Evolutionary conservation across 2,888 invertebrate species (phyloP), one percentile per base, ranked within the genome.

Genomic region (Drosophila pullipes): DNA sequence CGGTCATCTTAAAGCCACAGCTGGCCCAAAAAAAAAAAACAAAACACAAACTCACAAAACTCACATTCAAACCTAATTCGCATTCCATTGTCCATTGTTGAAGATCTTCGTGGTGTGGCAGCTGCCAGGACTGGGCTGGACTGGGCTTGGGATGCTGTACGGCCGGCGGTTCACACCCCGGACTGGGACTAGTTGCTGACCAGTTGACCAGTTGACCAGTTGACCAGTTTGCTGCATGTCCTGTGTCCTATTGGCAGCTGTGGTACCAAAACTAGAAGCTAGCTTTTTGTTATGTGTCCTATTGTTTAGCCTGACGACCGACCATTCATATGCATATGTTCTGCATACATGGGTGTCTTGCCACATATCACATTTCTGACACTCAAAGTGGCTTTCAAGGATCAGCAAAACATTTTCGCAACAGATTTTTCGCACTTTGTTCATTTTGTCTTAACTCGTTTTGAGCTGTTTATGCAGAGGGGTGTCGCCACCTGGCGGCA

Each of bases 61-160:
- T 18, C 28, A 1, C 16, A 50, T 50, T 50, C 50, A 30, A 53
- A 69, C 50, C n/a, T 16, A 63, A 54, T 54, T 63, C 47, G 35
- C 25, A 55, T 55, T 61, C 53, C 31, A 66, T 61, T 35, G 67
- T 33, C 81, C 72, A 74, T 83, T 83, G 83, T 81, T 57, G 25
- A 41, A 61, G 63, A 76, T 76, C 63, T 64, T 41, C 25, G 30
- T 18, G 33, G 16, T 30, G 49, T 52, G 65, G 33, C 74, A 76
- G 79, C 79, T 79, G 78, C 33, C 61, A 41, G 63, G 62, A 74
- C 63, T 47, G 47, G 22, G 47, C 47, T 47, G 47, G 65, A 37
- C 41, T 50, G 25, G 30, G 64, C 73, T 53, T 82, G 86, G 89
- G 86, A 85, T 83, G 85, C 85, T 85, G 85, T 54, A 44, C 58